phyloP scores from a whole-genome alignment of 2,888 invertebrate genomes.

The Blomia tropicalis region DNA sequence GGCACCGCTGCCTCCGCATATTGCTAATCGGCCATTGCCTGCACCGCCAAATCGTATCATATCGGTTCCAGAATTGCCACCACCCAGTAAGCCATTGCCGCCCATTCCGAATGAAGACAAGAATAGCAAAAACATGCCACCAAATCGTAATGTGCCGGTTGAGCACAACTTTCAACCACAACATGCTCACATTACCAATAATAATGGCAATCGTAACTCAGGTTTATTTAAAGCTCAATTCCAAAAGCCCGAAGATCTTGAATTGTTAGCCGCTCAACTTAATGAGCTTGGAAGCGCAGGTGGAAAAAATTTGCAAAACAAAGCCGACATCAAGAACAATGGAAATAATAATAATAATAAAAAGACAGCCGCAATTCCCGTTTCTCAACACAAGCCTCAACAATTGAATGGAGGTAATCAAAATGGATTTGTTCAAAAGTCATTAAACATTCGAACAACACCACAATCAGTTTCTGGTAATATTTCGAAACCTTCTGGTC shows the following conservation, averaged over 20 bases:
- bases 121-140: slow-evolving; percentile 1
- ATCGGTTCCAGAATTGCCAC: slow-evolving; percentile 73
- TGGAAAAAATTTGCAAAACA: slow-evolving; percentile 1
- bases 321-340: slow-evolving; percentile 15
- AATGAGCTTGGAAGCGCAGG: slow-evolving; percentile 67
- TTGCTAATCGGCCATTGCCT: slow-evolving; percentile 27
- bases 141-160: slow-evolving; percentile 26
- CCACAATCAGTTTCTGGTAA: slow-evolving; percentile 6
- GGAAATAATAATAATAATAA: slow-evolving; percentile 6
- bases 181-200: slow-evolving; percentile 32
- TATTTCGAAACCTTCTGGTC: neutral
- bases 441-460: too few relatives aligned
- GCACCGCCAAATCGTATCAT: slow-evolving; percentile 28
- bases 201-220: slow-evolving; percentile 62
- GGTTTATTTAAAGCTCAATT: slow-evolving; percentile 64
- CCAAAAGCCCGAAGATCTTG: slow-evolving; percentile 84
- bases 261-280: slow-evolving; percentile 84
- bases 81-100: slow-evolving; percentile 52
- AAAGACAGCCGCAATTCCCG: neutral
- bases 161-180: slow-evolving; percentile 34
- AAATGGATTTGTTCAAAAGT: neutral
- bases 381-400: neutral
- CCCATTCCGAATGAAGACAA: slow-evolving; percentile 38
- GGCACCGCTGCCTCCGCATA: slow-evolving; percentile 23
- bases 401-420: slow-evolving; percentile 5